Base-by-base conservation (phyloP, 1,140 invertebrate genomes). In the Camponotus vicinus region DNA sequence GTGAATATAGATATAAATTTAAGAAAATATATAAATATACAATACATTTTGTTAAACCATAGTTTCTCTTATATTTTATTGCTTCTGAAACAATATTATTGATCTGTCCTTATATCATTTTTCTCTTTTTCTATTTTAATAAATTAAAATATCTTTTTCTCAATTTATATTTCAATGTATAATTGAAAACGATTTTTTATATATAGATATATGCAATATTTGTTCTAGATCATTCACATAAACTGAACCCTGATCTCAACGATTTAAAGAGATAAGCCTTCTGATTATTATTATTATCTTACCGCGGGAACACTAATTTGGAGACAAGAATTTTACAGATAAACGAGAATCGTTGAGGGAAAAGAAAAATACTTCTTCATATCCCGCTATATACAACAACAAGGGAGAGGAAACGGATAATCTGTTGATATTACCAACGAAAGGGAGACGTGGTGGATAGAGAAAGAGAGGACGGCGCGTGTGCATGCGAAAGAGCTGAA, bases 341-440 rank as follows among this genome's bases (percentile, higher is more conserved):
- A 71, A 55, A 21, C 32, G 4, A 21, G n/a, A 27, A 76, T 34
- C 49, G 49, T 3, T 1, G 6, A 3, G 11, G 42, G 18, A 34
- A 32, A 15, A 73, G 9, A 80, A 80, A 59, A 59, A 13, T 57
- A 52, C 49, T 18, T 11, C 42, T 37, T 18, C 40, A 40, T 70
- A 57, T 57, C 15, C n/a, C 52, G 18, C 49, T 40, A 4, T 21
- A 42, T 18, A 71, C 55, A 34, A 69, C 40, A 49, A 15, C 21
- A 27, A 66, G 32, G 4, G 49, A 52, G 49, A 52, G 15, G 13
- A 18, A 82, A 76, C 45, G 59, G 71, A 78, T 85, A 76, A 85
- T 85, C 82, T 57, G 34, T 61, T 4, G 42, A 37, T 52, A 57
- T 27, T 61, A 37, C 40, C n/a, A 34, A 40, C 11, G 61, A 34